Base-by-base conservation (phyloP, 2,113 vertebrate genomes). In the Castor canadensis region DNA sequence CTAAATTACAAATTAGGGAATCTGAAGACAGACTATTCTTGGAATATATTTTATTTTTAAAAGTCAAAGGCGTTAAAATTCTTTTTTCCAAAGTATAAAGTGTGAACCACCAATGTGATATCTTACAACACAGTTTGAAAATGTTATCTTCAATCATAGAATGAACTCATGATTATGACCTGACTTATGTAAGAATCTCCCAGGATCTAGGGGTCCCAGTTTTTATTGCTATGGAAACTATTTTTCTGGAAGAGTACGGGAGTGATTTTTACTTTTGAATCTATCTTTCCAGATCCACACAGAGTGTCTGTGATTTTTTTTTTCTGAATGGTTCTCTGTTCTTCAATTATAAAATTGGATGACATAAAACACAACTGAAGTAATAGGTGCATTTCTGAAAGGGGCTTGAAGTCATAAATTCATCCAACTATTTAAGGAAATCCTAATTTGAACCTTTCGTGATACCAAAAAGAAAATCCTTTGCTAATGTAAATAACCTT, bases 341-440 rank as follows among this genome's bases (percentile, higher is more conserved):
- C 40, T 82, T 76, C 40, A 28, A 32, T 88, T 95, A 82, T 89
- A 88, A 93, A 94, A 82, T 83, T 66, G 9, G 52, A 75, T 66
- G 32, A 56, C 43, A 62, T 71, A 76, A 92, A 89, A 81, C 45
- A 43, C 56, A 69, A 60, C 54, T 96, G 89, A 82, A 64, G 62
- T 32, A 89, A 47, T 38, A 54, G n/a, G 40, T 77, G 15, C 28
- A 45, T 93, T 79, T 85, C 85, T 84, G 32, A 94, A 35, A 79
- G 56, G 67, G 32, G 38, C 20, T 81, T 54, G 86, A 16, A 22
- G n/a, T 67, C 49, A 75, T 58, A 89, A 58, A 72, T 77, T 56
- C 76, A 95, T 85, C 24, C n/a, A 94, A 3, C 47, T 79, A 64
- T 89, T 89, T 80, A 90, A 92, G 95, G 84, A 94, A 92, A 92